phyloP scores from a whole-genome alignment of 92 coral and sea anemone genomes.

The Zoanthus solanderi region DNA sequence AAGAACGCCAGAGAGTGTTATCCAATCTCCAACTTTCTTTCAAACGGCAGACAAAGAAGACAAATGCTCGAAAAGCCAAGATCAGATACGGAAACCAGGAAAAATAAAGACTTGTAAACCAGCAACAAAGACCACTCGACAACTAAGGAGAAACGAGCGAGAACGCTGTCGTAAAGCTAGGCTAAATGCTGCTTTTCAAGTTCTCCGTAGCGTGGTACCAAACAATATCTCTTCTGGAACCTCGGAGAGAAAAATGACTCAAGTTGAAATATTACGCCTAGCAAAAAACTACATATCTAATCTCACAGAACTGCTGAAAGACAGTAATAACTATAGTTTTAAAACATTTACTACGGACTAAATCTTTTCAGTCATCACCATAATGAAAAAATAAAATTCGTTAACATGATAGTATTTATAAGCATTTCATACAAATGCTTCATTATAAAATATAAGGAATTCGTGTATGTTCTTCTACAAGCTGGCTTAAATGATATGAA shows the following conservation, averaged over 20 bases:
- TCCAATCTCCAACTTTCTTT: slow-evolving; percentile 11
- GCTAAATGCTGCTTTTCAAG: slow-evolving; percentile 96
- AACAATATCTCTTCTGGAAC: slow-evolving; percentile 67
- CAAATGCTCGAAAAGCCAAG: slow-evolving; percentile 50
- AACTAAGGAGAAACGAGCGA: slow-evolving; percentile 91
- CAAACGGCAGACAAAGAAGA: slow-evolving; percentile 38
- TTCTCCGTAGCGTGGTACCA: slow-evolving; percentile 91
- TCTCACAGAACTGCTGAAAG: slow-evolving; percentile 81
- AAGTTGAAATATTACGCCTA: slow-evolving; percentile 95
- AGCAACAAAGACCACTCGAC: slow-evolving; percentile 79
- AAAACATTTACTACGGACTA: slow-evolving; percentile 62
- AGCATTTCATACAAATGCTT: too few relatives aligned
- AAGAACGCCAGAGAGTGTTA: slow-evolving; percentile 24
- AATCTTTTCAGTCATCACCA: not conserved
- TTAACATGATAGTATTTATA: too few relatives aligned
- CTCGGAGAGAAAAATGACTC: slow-evolving; percentile 92
- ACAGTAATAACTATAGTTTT: slow-evolving; percentile 67
- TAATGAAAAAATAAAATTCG: too few relatives aligned
- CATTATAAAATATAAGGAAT: too few relatives aligned
- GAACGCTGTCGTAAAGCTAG: slow-evolving; percentile 97
- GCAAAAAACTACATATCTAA: slow-evolving; percentile 96
- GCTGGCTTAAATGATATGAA: too few relatives aligned
- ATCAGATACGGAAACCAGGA: slow-evolving; percentile 47
- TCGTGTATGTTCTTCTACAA: too few relatives aligned
- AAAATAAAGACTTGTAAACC: slow-evolving; percentile 55